phyloP scores from a whole-genome alignment of 2,797 vertebrate species.

The Aulostomus chinensis region DNA sequence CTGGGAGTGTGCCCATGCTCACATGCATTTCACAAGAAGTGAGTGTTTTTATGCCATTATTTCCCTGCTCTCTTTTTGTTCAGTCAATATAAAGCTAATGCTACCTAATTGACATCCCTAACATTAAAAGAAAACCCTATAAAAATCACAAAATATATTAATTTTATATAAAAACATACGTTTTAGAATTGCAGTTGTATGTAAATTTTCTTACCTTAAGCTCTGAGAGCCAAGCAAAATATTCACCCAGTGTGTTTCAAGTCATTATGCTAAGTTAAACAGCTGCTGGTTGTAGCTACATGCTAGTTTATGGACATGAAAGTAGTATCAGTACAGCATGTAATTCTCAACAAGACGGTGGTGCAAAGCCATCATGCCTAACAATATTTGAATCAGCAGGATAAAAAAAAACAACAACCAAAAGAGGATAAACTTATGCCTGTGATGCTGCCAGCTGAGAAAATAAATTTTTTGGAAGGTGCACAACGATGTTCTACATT shows the following conservation, averaged over 20 bases:
- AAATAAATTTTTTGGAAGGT: too few species aligned
- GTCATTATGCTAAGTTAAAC: background rate
- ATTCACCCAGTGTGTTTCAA: background rate
- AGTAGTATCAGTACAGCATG: background rate
- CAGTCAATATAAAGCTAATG: background rate
- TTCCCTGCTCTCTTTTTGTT: background rate
- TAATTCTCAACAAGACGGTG: background rate
- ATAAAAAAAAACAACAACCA: too few species aligned
- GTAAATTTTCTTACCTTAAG: background rate
- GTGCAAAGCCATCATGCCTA: too few species aligned
- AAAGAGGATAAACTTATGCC: too few species aligned
- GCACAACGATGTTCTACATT: too few species aligned
- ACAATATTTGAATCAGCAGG: too few species aligned
- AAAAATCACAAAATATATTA: too few species aligned
- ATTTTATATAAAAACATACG: too few species aligned
- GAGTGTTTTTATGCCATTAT: constrained; percentile 60
- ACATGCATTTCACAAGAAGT: constrained; percentile 90
- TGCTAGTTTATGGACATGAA: background rate
- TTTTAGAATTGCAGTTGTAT: background rate
- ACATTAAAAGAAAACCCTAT: too few species aligned
- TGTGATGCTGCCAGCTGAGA: too few species aligned
- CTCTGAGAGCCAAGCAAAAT: too few species aligned
- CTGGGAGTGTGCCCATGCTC: constrained; percentile 86
- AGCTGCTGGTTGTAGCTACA: background rate
- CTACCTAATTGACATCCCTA: too few species aligned